These are phyloP conservation scores for Epinotia ramella DNA, from an alignment of 2,888 invertebrate species.

Conservation along the genomic window DNA sequence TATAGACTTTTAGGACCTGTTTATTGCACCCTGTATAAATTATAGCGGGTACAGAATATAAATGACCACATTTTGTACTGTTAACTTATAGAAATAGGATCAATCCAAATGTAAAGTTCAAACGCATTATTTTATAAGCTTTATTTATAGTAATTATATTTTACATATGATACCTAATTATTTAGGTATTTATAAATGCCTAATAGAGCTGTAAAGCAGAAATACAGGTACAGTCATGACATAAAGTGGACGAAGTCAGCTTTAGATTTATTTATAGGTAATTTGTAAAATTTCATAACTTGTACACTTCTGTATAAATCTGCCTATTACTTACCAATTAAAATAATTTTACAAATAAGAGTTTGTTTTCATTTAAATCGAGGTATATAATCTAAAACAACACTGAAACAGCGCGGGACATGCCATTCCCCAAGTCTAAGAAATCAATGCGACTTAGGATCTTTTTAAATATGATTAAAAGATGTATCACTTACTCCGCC, in stretches of 20 bases:
- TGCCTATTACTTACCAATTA: conserved; percentile 33
- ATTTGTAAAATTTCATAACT: conserved; percentile 33
- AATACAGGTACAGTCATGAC: conserved; percentile 27
- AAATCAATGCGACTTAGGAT: too few relatives aligned
- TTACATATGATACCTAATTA: not conserved
- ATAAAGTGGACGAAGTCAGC: conserved; percentile 22
- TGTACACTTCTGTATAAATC: conserved; percentile 36
- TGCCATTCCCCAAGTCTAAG: too few relatives aligned
- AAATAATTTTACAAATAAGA: conserved; percentile 27
- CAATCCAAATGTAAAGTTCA: conserved; percentile 33
- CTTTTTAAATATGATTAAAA: too few relatives aligned
- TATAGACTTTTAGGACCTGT: not conserved
- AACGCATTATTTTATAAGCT: conserved; percentile 23
- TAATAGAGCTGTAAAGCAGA: conserved; percentile 1
- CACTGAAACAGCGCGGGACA: not conserved
- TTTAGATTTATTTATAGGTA: conserved; percentile 34
- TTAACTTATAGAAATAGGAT: conserved; percentile 4
- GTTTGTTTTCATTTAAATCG: conserved; percentile 1
- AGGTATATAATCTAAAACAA: not conserved
- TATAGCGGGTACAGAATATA: conserved; percentile 3
- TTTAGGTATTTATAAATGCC: not conserved
- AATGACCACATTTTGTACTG: not conserved
- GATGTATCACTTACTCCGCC: too few relatives aligned
- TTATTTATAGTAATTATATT: conserved; percentile 24
- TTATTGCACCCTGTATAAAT: conserved; percentile 1